Conservation (phyloP, 2,888 invertebrate genomes). For the Erpobdella octoculata region DNA sequence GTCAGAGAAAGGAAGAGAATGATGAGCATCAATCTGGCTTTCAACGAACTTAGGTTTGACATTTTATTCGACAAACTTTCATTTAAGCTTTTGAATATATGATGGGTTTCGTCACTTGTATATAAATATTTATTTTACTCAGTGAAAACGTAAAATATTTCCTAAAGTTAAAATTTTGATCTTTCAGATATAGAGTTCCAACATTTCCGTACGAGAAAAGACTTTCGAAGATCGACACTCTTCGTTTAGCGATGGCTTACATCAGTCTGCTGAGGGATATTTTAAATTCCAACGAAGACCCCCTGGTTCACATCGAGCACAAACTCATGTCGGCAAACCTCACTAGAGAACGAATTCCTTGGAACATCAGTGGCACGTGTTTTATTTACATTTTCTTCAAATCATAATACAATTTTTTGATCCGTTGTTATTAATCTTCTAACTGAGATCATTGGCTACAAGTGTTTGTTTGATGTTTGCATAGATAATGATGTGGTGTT, state of each 20-base stretch:
- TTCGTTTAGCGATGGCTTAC: conserved; percentile 75
- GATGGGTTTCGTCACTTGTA: too few species aligned
- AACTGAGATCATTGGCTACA: neutral
- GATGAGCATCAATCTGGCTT: conserved; percentile 85
- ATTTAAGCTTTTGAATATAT: too few species aligned
- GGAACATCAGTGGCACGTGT: conserved; percentile 84
- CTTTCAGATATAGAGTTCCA: conserved; percentile 80
- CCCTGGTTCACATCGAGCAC: conserved; percentile 80
- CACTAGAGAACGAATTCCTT: conserved; percentile 62
- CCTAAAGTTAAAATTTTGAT: too few species aligned
- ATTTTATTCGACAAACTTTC: too few species aligned
- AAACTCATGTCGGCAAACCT: conserved; percentile 10
- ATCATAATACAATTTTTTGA: too few species aligned
- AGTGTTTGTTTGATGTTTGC: conserved; percentile 37
- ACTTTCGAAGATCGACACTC: conserved; percentile 93
- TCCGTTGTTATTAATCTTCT: too few species aligned
- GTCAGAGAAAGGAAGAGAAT: conserved; percentile 92
- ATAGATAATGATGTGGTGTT: neutral
- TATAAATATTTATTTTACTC: too few species aligned
- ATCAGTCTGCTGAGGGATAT: conserved; percentile 64
- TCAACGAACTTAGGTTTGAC: conserved; percentile 78
- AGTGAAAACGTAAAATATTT: too few species aligned
- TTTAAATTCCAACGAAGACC: conserved; percentile 75
- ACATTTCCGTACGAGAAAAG: conserved; percentile 98
- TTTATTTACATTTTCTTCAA: too few species aligned